Base-by-base conservation (phyloP, 2,888 invertebrate genomes). In the Drosophila fungiperda region DNA sequence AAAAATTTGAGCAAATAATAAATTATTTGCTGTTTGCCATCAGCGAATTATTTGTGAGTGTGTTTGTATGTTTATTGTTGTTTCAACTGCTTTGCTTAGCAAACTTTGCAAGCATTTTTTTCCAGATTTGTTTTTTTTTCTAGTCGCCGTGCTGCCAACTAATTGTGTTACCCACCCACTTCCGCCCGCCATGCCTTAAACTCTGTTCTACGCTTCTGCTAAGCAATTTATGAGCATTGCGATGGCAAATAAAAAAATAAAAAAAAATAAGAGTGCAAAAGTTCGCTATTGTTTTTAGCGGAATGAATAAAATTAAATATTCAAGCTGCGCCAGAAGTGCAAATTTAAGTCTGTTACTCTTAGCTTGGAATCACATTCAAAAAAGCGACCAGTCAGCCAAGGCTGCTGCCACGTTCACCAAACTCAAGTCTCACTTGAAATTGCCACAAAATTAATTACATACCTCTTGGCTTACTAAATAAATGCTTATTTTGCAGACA, bases 221-320 rank as follows among this genome's bases (percentile, higher is more conserved):
- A 65, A 74, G 68, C 71, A 82, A 83, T 82, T 82, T 86, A 82
- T 83, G 73, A 80, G 68, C 83, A 71, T 54, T 76, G 83, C 81
- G 82, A 65, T 53, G 74, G 58, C 52, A 12, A 55, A 29, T 7
- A 26, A 33, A 20, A n/a, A 17, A 29, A 29, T 1, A 1, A 35
- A 68, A 45, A 58, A 59, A 48, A 71, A 50, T 45, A 42, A 65
- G 62, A 62, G 49, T 58, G 50, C 58, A 66, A 57, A 72, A 72
- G 68, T 70, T 50, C 66, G 65, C 62, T 71, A 76, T 67, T 73
- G 62, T 82, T 80, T 83, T 73, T 80, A 73, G 77, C 74, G 73
- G 68, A 66, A 79, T 77, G 80, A 77, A 82, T 70, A 74, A 72
- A 74, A 74, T 82, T 77, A 86, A 83, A 80, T 80, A 86, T 80